These are phyloP conservation scores for Morbakka virulenta DNA, from an alignment of 30 jellyfish, hydroid and myxozoan genomes.

Conservation along the genomic window DNA sequence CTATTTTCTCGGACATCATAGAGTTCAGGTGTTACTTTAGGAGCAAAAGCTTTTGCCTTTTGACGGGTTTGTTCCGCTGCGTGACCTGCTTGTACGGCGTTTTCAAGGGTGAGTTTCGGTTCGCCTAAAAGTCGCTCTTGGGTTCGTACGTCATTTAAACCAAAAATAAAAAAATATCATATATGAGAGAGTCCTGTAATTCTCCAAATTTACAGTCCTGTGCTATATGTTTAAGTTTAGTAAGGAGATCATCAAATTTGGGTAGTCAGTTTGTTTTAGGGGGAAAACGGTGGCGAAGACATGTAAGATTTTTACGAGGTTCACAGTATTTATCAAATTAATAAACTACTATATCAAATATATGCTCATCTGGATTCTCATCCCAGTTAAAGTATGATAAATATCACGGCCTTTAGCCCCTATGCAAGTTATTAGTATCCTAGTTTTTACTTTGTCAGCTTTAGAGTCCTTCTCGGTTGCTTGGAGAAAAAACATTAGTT, in stretches of 20 bases:
- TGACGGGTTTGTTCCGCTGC: no score
- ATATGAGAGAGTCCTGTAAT: constrained; percentile 10
- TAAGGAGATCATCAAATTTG: constrained; percentile 19
- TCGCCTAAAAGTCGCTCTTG: not conserved
- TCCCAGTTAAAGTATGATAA: constrained; percentile 13
- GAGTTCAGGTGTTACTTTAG: no score
- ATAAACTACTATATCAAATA: constrained; percentile 1
- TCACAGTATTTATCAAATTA: constrained; percentile 28
- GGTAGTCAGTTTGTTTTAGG: not conserved
- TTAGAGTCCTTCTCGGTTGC: no score
- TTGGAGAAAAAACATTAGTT: no score
- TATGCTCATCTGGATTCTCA: not conserved
- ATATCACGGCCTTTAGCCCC: constrained; percentile 32
- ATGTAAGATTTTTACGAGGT: no score
- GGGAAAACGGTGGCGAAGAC: constrained; percentile 8
- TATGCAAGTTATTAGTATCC: constrained; percentile 6
- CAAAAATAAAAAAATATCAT: constrained; percentile 18
- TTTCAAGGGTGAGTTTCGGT: not conserved
- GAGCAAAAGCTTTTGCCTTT: no score
- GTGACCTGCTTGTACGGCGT: not conserved
- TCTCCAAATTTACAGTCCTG: no score
- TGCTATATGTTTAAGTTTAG: no score
- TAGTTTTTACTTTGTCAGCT: constrained; percentile 2
- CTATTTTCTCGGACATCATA: no score
- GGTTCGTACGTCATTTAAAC: not conserved